phyloP scores from a whole-genome alignment of 2,113 vertebrate species.

The Scomber japonicus region DNA sequence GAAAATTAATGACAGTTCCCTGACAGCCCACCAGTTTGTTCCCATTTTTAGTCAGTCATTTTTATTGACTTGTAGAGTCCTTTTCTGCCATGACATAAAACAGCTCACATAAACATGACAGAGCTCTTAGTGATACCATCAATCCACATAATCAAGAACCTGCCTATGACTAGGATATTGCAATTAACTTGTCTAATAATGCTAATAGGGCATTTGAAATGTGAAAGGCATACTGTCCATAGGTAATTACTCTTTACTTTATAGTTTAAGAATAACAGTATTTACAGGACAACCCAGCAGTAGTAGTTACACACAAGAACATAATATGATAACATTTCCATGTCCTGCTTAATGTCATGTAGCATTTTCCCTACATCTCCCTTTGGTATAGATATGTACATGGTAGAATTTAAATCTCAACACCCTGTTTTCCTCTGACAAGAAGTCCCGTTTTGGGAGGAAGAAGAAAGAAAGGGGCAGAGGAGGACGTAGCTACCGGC shows the following conservation, averaged over 20 bases:
- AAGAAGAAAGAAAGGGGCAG: slow-evolving; percentile 18
- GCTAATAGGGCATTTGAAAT: slow-evolving; percentile 47
- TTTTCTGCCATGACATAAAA: slow-evolving; percentile 73
- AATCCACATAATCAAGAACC: slow-evolving; percentile 65
- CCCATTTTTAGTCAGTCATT: slow-evolving; percentile 67
- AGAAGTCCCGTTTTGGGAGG: slow-evolving; percentile 57
- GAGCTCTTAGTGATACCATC: slow-evolving; percentile 62
- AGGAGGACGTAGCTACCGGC: slow-evolving; percentile 51
- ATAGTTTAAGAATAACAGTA: slow-evolving; percentile 15
- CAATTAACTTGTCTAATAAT: slow-evolving; percentile 67
- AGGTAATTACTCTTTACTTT: slow-evolving; percentile 38
- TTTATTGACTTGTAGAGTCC: slow-evolving; percentile 75
- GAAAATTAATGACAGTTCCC: slow-evolving; percentile 75
- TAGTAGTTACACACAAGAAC: slow-evolving; percentile 12
- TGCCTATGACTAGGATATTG: slow-evolving; percentile 48
- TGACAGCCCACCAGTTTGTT: slow-evolving; percentile 61
- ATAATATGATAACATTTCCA: slow-evolving; percentile 41
- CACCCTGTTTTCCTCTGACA: slow-evolving; percentile 55
- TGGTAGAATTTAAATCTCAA: slow-evolving; percentile 64
- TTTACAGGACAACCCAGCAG: slow-evolving; percentile 33
- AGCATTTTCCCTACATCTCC: slow-evolving; percentile 36
- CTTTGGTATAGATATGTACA: slow-evolving; percentile 51
- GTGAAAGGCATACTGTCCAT: slow-evolving; percentile 30
- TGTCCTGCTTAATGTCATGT: slow-evolving; percentile 38
- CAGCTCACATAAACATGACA: slow-evolving; percentile 76